A percentile compares a stretch with the other conserved stretches of the same genome.
Evolutionary conservation across 1,140 invertebrate genomes (phyloP).

Genomic region (Drosophila tristis): DNA sequence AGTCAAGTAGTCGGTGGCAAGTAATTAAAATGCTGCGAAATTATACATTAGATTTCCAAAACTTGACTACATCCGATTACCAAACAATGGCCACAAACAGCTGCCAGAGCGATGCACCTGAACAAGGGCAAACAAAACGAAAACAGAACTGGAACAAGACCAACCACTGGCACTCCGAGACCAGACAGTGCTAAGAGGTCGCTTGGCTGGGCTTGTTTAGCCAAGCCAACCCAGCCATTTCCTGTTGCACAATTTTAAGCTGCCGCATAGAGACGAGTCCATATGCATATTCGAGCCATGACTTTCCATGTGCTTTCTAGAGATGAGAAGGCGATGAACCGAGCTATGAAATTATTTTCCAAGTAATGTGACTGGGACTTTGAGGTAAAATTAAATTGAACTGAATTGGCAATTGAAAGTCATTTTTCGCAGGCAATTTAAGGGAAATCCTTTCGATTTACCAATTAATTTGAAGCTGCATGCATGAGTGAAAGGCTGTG

Average conservation of each 20-base stretch:
- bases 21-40: slow-evolving; percentile 78
- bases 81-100: slow-evolving; percentile 74
- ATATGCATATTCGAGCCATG: slow-evolving; percentile 37
- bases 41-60: slow-evolving; percentile 79
- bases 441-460: too few species aligned
- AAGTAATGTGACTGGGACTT: too few species aligned
- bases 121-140: slow-evolving; percentile 43
- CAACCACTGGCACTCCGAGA: slow-evolving; percentile 32
- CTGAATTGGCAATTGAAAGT: too few species aligned
- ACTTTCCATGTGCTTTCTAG: slow-evolving; percentile 42
- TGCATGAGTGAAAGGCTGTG: too few species aligned
- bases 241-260: slow-evolving; percentile 76
- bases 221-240: slow-evolving; percentile 81
- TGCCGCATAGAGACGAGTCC: slow-evolving; percentile 45
- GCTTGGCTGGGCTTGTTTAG: slow-evolving; percentile 68
- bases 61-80: slow-evolving; percentile 75
- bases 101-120: slow-evolving; percentile 70
- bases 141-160: slow-evolving; percentile 17
- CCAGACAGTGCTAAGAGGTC: slow-evolving; percentile 48
- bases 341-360: not conserved
- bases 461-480: too few species aligned
- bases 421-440: too few species aligned
- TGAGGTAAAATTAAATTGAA: too few species aligned
- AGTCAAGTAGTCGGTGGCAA: slow-evolving; percentile 23
- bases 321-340: slow-evolving; percentile 24